Evolutionary conservation across 1,140 invertebrate genomes (phyloP).

Genomic region (Pseudachorutes palmiensis): DNA sequence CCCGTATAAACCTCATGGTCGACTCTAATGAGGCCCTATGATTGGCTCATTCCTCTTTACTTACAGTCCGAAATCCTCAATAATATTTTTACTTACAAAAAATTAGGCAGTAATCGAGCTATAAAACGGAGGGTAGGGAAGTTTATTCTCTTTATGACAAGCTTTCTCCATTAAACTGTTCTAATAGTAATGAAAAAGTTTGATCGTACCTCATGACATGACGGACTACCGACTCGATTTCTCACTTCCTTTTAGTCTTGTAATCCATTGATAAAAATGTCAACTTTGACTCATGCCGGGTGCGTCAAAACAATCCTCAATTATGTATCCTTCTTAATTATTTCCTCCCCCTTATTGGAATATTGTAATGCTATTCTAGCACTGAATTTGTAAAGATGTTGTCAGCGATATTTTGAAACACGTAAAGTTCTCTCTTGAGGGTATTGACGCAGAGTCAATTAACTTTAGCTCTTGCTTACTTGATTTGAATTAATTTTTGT

Average conservation of each 20-base stretch:
- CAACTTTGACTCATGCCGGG: background rate
- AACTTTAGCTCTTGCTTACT: too few relatives aligned
- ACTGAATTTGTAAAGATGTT: too few relatives aligned
- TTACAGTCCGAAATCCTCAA: background rate
- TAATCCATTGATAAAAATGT: background rate
- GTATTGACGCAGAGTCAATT: too few relatives aligned
- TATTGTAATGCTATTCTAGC: too few relatives aligned
- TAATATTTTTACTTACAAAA: slow-evolving; percentile 1
- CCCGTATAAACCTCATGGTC: background rate
- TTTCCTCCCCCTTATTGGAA: too few relatives aligned
- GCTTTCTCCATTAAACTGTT: background rate
- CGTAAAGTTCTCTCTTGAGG: too few relatives aligned
- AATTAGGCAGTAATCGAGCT: background rate
- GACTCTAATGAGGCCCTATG: background rate
- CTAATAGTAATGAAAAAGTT: background rate
- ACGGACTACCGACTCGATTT: background rate
- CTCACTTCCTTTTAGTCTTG: too few relatives aligned
- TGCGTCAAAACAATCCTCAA: background rate
- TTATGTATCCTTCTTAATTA: background rate
- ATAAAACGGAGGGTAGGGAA: background rate
- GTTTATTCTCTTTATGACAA: background rate
- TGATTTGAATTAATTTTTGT: too few relatives aligned
- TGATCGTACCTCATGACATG: background rate
- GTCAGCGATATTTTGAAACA: too few relatives aligned
- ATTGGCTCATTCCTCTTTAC: background rate